Base-by-base conservation (phyloP, 2,888 invertebrate genomes). In the Ophioninae sp. region DNA sequence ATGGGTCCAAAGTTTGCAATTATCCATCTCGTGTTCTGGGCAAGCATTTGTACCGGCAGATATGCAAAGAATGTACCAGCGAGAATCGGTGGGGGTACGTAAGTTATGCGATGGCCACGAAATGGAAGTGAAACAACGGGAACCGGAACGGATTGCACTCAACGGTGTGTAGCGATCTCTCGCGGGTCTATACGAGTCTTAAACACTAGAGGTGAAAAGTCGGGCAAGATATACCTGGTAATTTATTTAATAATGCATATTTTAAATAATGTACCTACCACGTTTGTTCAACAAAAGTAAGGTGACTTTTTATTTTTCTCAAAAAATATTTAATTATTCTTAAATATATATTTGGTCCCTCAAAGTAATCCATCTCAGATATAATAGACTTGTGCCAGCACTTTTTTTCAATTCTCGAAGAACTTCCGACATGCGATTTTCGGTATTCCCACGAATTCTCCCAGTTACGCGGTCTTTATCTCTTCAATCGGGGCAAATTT, bases 121-220 rank as follows among this genome's bases (percentile, higher is more conserved):
- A 95, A 95, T 79, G 93, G 93, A 78, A 95, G 93, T 80, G 94
- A 87, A 93, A 95, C 95, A 93, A 95, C 95, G 84, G 85, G 84
- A 84, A 84, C 79, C 81, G 72, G 85, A 86, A 86, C 87, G 87
- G 78, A 85, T 86, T 82, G 84, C 84, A 62, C 73, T 83, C 83
- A 82, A 72, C 85, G 79, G 79, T 73, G 76, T 75, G 79, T 21
- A 82, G 59, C 70, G 78, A 79, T 79, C 79, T 23, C 10, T 44
- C 44, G 44, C 59, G 41, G 62, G 50, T 64, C 82, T 79, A 44
- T 44, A 13, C 44, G 56, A 69, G 73, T 68, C 78, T 82, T 39
- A 68, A 79, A 81, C 70, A 82, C 82, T 64, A 68, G 75, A 69
- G 79, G 79, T 37, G 56, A 79, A 82, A 37, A 57, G 39, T 59